Percentiles rank a stretch among this genome's conserved stretches.
Evolutionary conservation across 2,797 vertebrate genomes (phyloP).

Genomic region (Myripristis murdjan): DNA sequence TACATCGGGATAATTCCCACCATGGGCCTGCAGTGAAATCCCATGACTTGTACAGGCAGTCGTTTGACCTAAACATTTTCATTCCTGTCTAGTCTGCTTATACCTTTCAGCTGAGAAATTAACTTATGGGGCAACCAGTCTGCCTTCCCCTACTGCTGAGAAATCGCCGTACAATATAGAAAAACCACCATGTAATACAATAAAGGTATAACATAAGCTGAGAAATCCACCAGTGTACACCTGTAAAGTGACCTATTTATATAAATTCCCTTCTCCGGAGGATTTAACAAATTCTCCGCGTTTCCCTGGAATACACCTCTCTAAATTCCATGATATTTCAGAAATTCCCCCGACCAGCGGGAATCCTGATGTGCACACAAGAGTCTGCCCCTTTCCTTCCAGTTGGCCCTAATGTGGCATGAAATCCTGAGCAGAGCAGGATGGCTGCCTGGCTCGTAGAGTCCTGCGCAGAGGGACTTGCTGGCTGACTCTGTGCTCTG

Average conservation of each 20-base stretch:
- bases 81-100: neutral
- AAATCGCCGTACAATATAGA: too few relatives aligned
- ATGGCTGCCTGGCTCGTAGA: neutral
- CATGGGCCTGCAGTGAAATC: neutral
- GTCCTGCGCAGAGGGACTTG: neutral
- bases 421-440: constrained; percentile 4
- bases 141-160: too few relatives aligned
- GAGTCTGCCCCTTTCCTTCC: neutral
- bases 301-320: too few relatives aligned
- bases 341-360: neutral
- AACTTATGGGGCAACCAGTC: too few relatives aligned
- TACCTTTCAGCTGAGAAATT: neutral
- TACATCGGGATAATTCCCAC: neutral
- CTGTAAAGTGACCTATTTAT: too few relatives aligned
- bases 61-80: neutral
- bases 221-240: too few relatives aligned
- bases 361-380: neutral
- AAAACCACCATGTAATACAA: too few relatives aligned
- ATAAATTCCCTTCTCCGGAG: too few relatives aligned
- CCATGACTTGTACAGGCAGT: too few relatives aligned
- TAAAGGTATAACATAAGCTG: too few relatives aligned
- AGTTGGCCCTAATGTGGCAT: constrained; percentile 20
- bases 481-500: neutral
- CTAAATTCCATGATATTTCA: neutral
- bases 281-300: too few relatives aligned